Conservation (phyloP, 2,113 vertebrate genomes). For the Campylomormyrus tamandua region DNA sequence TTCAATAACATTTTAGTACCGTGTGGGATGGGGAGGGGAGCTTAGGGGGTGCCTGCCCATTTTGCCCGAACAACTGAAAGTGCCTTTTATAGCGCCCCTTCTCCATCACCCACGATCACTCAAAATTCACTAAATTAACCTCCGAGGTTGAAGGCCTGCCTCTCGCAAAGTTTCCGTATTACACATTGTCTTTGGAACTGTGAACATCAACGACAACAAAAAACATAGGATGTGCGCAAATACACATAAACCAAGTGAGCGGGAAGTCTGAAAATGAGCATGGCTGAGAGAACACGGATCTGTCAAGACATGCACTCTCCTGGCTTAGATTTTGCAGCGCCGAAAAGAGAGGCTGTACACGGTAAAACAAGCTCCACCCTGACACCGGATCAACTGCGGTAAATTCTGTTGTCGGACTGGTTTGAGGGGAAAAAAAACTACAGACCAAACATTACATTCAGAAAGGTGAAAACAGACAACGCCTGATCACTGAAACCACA, state of each 20-base stretch:
- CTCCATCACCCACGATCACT: not conserved
- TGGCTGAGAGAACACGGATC: not conserved
- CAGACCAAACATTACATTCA: not conserved
- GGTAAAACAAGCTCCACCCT: not conserved
- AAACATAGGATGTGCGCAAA: not conserved
- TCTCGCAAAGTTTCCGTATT: not conserved
- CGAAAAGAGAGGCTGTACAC: not conserved
- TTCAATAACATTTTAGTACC: not conserved
- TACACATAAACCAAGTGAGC: not conserved
- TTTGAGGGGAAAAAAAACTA: not conserved
- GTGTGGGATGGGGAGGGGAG: not conserved
- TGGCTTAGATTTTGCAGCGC: not conserved
- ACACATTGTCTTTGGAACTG: not conserved
- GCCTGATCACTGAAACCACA: not conserved
- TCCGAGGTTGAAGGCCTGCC: not conserved
- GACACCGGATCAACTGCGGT: not conserved
- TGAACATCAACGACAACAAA: not conserved
- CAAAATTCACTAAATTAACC: not conserved
- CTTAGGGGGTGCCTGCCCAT: not conserved
- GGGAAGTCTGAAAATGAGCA: not conserved
- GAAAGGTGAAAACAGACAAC: not conserved
- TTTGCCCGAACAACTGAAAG: not conserved
- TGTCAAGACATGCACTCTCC: not conserved
- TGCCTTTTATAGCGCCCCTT: not conserved
- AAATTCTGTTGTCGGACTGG: not conserved